phyloP scores from a whole-genome alignment of 2,888 invertebrate species.

The Cantharis nigra region DNA sequence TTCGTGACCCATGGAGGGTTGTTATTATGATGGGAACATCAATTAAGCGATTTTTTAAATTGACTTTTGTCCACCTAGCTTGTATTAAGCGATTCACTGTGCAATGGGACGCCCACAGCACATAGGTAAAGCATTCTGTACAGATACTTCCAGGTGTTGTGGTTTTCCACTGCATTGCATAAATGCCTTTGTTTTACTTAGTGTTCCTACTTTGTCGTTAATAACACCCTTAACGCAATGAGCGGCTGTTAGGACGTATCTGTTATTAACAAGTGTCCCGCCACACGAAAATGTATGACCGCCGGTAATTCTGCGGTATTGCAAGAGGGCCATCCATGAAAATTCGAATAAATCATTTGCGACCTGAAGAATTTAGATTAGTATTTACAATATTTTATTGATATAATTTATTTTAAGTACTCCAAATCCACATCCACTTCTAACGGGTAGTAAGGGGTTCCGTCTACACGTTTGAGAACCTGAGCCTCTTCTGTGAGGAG shows the following conservation, averaged over 20 bases:
- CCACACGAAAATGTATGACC: constrained; percentile 45
- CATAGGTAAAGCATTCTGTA: too few species aligned
- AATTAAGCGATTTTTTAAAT: too few species aligned
- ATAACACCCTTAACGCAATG: constrained; percentile 45
- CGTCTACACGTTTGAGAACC: neutral
- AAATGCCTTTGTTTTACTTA: neutral
- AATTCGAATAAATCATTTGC: constrained; percentile 52
- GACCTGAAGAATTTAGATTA: neutral
- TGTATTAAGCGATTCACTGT: too few species aligned
- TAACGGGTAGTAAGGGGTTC: constrained; percentile 35
- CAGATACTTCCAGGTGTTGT: too few species aligned
- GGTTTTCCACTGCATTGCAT: too few species aligned
- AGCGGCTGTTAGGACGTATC: constrained; percentile 55
- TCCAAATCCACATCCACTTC: constrained; percentile 41
- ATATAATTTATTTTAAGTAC: neutral
- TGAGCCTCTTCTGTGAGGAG: neutral
- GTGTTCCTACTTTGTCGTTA: constrained; percentile 5
- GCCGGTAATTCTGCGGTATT: constrained; percentile 43
- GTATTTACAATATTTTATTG: too few species aligned
- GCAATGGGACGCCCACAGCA: too few species aligned
- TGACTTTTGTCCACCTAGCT: too few species aligned
- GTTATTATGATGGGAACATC: too few species aligned
- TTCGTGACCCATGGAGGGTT: too few species aligned
- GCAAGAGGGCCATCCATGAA: constrained; percentile 55
- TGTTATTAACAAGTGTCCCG: constrained; percentile 54